Percentiles rank a stretch among this genome's conserved stretches.
These are phyloP conservation scores for Boloria euphrosyne DNA, from an alignment of 2,888 invertebrate species.

Conservation along the genomic window DNA sequence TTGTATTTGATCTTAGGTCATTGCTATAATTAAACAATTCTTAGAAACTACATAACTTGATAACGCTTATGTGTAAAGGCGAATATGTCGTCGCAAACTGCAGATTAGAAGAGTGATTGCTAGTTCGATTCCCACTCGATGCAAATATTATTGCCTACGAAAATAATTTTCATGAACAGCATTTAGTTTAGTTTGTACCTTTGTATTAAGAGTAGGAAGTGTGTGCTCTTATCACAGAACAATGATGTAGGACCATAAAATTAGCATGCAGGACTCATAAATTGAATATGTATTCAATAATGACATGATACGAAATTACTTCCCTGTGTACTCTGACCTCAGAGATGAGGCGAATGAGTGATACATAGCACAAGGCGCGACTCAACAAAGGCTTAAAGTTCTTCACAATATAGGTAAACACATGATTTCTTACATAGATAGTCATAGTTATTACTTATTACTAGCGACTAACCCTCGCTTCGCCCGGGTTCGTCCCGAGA, in stretches of 20 bases:
- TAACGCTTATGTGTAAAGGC: too few relatives aligned
- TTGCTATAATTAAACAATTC: too few relatives aligned
- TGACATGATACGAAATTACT: conserved; percentile 34
- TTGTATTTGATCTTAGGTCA: too few relatives aligned
- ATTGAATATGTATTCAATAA: conserved; percentile 25
- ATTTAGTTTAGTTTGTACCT: neutral
- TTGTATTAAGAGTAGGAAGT: neutral
- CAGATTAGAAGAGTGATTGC: too few relatives aligned
- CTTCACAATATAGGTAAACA: neutral
- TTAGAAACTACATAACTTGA: too few relatives aligned
- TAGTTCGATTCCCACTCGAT: too few relatives aligned
- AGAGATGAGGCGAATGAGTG: conserved; percentile 20
- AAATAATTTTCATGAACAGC: neutral
- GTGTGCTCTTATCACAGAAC: neutral
- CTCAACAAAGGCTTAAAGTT: conserved; percentile 4
- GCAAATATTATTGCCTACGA: too few relatives aligned
- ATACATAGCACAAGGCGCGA: conserved; percentile 14
- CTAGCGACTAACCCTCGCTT: too few relatives aligned
- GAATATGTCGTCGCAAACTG: too few relatives aligned
- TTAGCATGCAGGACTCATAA: conserved; percentile 22
- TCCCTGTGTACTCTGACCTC: conserved; percentile 34
- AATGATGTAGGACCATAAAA: conserved; percentile 10
- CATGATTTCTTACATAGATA: too few relatives aligned
- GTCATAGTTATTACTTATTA: too few relatives aligned
- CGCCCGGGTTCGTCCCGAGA: too few relatives aligned